Base-by-base conservation (phyloP, 2,113 vertebrate genomes). In the Ceyx cyanopectus region DNA sequence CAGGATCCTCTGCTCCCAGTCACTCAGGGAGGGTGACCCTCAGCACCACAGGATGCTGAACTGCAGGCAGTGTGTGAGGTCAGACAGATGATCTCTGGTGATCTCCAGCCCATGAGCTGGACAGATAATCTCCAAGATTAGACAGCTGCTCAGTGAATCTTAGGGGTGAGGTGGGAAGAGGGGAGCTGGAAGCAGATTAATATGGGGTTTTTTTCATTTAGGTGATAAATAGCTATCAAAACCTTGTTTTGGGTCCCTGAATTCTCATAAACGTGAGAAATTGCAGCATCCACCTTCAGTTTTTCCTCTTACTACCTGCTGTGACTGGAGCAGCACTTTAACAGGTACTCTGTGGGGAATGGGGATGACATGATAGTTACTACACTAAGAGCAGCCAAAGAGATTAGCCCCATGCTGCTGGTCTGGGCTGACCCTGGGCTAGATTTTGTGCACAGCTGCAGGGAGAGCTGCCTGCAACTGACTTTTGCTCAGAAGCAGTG, bases 361-460 rank as follows among this genome's bases (percentile, higher is more conserved):
- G 46, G 50, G 5, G 23, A 22, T 50, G 51, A 58, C 69, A 22
- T 0, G 0, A 37, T 3, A 57, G 50, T 50, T 62, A 26, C 48
- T 57, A n/a, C 66, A 37, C 45, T 26, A 27, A 45, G 58, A 63
- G 32, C 82, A 66, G 60, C 32, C 81, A 61, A 63, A 51, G 20
- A 69, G 40, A 26, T 53, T 2, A 65, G 48, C 26, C 40, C 48
- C 18, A 21, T 17, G 2, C 22, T 63, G 48, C 48, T 54, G 75
- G 9, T 30, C 51, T 60, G 66, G 69, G 56, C 56, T 62, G 81
- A 54, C 46, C 27, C 32, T 37, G 23, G 56, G 72, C 45, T 61
- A n/a, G 29, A 27, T 45, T 46, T 34, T 30, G 67, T 20, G 46
- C 72, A 26, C 32, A 22, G 53, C 0, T 68, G 63, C n/a, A 68